Conservation (phyloP, 2,888 invertebrate genomes). For the Mechanitis messenoides region DNA sequence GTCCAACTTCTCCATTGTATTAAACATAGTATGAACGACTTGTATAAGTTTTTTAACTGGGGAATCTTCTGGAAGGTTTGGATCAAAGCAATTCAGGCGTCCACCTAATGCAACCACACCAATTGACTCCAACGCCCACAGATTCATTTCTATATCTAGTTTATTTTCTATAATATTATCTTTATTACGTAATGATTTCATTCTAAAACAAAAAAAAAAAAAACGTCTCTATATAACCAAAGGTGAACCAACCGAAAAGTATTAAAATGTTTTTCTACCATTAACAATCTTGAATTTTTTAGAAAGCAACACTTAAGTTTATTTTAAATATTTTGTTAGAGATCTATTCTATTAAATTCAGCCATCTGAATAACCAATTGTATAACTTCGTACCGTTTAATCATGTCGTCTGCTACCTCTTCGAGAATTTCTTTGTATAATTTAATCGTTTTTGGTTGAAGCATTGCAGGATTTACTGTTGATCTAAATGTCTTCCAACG, state of each 20-base stretch:
- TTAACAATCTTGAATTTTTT: no score
- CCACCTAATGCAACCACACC: conserved; percentile 57
- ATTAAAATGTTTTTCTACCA: no score
- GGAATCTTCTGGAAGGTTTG: conserved; percentile 50
- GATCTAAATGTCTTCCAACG: conserved; percentile 85
- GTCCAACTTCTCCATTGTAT: conserved; percentile 44
- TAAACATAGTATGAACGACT: conserved; percentile 47
- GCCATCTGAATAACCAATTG: no score
- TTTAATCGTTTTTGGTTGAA: conserved; percentile 83
- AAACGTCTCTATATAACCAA: background rate
- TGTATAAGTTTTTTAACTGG: conserved; percentile 50
- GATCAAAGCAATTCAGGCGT: conserved; percentile 53
- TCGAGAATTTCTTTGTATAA: conserved; percentile 80
- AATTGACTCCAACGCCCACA: conserved; percentile 80
- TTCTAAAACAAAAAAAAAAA: conserved; percentile 48
- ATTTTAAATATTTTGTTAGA: no score
- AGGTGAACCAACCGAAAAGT: no score
- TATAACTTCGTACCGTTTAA: conserved; percentile 53
- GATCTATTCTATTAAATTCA: no score
- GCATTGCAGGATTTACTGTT: conserved; percentile 85
- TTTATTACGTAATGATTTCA: conserved; percentile 65
- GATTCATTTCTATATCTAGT: conserved; percentile 74
- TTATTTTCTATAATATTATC: conserved; percentile 74
- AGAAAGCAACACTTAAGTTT: no score
- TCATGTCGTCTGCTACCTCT: conserved; percentile 80